Evolutionary conservation across 2,888 invertebrate species (phyloP).

Genomic region (Melinaea marsaeus): DNA sequence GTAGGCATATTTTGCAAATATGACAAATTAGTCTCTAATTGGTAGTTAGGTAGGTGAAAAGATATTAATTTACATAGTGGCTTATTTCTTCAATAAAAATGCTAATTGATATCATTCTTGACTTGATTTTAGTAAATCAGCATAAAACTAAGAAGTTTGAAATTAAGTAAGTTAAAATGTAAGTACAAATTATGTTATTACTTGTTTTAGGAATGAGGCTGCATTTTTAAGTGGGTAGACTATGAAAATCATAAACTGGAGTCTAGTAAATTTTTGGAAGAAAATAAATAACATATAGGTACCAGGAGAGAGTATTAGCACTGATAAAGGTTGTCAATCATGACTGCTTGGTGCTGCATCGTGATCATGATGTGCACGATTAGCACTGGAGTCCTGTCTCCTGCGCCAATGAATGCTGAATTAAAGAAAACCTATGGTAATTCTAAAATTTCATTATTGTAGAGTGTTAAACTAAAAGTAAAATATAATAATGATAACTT

Average conservation of each 20-base stretch:
- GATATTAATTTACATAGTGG: too few species aligned
- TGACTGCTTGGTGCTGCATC: slow-evolving; percentile 72
- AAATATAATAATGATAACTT: too few species aligned
- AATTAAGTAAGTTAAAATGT: too few species aligned
- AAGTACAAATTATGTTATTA: too few species aligned
- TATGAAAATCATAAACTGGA: neutral
- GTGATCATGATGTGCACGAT: slow-evolving; percentile 69
- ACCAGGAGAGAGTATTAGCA: slow-evolving; percentile 43
- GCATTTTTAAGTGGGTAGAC: neutral
- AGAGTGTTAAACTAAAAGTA: neutral
- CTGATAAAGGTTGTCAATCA: slow-evolving; percentile 68
- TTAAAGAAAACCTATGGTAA: slow-evolving; percentile 64
- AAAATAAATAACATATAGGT: slow-evolving; percentile 2
- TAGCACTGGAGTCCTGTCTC: slow-evolving; percentile 63
- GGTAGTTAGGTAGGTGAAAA: too few species aligned
- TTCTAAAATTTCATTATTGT: neutral
- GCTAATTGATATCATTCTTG: too few species aligned
- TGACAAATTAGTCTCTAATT: too few species aligned
- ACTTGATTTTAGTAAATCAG: too few species aligned
- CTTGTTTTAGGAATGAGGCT: too few species aligned
- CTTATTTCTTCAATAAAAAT: too few species aligned
- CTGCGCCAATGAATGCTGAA: slow-evolving; percentile 65
- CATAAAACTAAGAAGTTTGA: too few species aligned
- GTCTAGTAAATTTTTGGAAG: neutral
- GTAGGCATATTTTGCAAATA: too few species aligned